Conservation (phyloP, 2,113 vertebrate genomes). For the Thinocorus orbignyianus region DNA sequence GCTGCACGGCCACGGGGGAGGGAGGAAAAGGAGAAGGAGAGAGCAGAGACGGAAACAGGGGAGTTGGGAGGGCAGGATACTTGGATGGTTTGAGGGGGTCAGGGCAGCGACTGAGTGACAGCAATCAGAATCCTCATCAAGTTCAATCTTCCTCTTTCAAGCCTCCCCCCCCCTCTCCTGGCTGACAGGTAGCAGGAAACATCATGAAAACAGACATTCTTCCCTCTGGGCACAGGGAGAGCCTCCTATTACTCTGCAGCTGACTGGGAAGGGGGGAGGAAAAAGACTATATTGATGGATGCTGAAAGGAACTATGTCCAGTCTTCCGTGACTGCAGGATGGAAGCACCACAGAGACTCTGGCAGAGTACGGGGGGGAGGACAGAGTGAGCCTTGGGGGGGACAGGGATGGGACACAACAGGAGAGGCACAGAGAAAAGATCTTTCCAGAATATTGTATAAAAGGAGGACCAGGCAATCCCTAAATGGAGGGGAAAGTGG, state of each 20-base stretch:
- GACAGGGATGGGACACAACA: not conserved
- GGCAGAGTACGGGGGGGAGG: not conserved
- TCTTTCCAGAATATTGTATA: not conserved
- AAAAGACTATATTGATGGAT: not conserved
- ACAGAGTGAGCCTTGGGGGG: not conserved
- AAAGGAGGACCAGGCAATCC: not conserved
- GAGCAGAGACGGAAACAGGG: not conserved
- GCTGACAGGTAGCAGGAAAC: not conserved
- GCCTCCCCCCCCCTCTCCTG: not conserved
- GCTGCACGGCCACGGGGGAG: not conserved
- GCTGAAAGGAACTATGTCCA: not conserved
- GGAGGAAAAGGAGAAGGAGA: not conserved
- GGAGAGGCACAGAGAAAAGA: not conserved
- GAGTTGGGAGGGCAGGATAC: not conserved
- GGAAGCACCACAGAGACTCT: not conserved
- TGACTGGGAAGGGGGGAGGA: not conserved
- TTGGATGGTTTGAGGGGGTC: not conserved
- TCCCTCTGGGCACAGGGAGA: not conserved
- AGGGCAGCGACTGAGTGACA: not conserved
- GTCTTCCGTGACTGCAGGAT: not conserved
- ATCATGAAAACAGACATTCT: conserved; percentile 16
- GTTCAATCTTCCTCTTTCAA: not conserved
- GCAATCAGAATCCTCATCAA: not conserved
- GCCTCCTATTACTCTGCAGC: not conserved
- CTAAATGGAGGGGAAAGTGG: not conserved